Percentiles rank a stretch among this genome's conserved stretches.
phyloP scores from a whole-genome alignment of 2,113 vertebrate species.

The Choloepus hoffmanni region DNA sequence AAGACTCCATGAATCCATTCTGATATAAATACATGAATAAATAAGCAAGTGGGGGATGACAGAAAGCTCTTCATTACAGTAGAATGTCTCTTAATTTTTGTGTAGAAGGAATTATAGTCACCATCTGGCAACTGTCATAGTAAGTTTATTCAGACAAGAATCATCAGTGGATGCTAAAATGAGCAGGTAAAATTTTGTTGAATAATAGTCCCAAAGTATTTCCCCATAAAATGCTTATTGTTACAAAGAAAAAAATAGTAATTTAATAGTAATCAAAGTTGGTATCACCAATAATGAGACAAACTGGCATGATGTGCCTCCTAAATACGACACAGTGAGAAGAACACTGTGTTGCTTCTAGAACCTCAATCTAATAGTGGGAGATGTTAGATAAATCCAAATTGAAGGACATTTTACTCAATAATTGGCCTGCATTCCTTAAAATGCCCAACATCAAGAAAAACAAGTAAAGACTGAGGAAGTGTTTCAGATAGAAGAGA shows the following conservation, averaged over 20 bases:
- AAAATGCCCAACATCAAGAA: background rate
- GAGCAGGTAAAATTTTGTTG: background rate
- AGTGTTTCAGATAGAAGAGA: background rate
- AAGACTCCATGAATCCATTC: no score
- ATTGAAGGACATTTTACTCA: background rate
- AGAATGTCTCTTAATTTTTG: background rate
- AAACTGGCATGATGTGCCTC: background rate
- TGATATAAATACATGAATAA: no score
- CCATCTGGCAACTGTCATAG: background rate
- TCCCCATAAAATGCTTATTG: background rate
- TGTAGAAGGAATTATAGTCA: background rate
- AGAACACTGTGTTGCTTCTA: background rate
- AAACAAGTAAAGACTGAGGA: background rate
- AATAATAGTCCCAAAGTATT: background rate
- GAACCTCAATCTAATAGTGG: background rate
- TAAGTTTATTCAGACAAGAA: background rate
- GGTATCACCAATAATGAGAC: background rate
- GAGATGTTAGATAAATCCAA: background rate
- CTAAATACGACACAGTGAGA: rapidly evolving
- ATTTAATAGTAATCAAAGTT: background rate
- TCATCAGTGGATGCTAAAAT: background rate
- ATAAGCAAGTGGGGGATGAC: background rate
- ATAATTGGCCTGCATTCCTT: background rate
- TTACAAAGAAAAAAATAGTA: background rate
- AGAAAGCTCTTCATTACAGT: background rate